A percentile compares a stretch with the other conserved stretches of the same genome.
phyloP scores from a whole-genome alignment of 2,888 invertebrate genomes.

The Lissocephala sabroskyi region DNA sequence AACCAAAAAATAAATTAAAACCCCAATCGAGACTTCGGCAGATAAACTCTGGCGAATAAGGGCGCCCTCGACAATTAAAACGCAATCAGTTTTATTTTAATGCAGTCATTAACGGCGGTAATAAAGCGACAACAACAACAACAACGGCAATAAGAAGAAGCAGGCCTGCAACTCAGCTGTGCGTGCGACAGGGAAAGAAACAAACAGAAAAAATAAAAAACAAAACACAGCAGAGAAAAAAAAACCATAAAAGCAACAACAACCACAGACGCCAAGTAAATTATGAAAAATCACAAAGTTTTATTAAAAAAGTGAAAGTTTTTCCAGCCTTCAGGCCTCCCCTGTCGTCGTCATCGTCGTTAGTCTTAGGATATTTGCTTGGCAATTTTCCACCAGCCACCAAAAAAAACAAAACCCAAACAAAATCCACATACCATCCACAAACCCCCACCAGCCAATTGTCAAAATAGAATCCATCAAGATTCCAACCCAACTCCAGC shows the following conservation, averaged over 20 bases:
- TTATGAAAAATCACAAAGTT: conserved; percentile 60
- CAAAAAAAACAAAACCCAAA: conserved; percentile 51
- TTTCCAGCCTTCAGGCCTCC: conserved; percentile 38
- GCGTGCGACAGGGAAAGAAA: too few relatives aligned
- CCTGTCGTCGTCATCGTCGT: conserved; percentile 8
- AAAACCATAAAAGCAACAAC: conserved; percentile 18
- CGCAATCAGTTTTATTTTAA: conserved; percentile 44
- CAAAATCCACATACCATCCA: conserved; percentile 24
- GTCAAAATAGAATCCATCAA: too few relatives aligned
- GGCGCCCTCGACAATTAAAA: conserved; percentile 42
- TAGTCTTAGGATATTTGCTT: conserved; percentile 25
- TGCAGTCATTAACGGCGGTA: conserved; percentile 35
- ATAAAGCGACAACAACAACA: conserved; percentile 6
- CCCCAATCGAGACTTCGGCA: conserved; percentile 19
- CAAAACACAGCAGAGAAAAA: conserved; percentile 10
- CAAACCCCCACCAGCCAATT: background rate
- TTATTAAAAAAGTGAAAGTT: conserved; percentile 69
- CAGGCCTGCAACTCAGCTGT: too few relatives aligned
- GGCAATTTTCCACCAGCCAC: conserved; percentile 48
- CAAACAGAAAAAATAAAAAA: conserved; percentile 10
- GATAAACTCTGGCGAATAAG: too few relatives aligned
- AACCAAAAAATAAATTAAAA: background rate
- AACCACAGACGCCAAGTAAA: conserved; percentile 31
- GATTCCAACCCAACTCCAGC: too few relatives aligned
- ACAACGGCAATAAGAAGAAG: conserved; percentile 8